These are phyloP conservation scores for Chrysolina americana DNA, from an alignment of 2,888 invertebrate species.

Conservation along the genomic window DNA sequence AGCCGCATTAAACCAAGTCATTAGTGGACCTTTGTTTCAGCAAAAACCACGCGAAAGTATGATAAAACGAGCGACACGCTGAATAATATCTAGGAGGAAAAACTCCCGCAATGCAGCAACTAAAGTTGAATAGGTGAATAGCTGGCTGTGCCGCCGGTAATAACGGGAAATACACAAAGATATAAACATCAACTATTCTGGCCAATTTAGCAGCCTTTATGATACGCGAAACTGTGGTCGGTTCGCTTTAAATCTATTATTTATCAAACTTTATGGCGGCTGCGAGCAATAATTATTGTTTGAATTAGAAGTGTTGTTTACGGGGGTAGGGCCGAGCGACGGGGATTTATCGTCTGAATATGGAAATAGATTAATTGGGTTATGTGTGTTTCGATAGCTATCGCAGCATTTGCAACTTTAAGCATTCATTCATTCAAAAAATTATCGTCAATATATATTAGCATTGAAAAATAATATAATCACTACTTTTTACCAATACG, in stretches of 20 bases:
- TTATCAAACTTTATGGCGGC: slow-evolving; percentile 50
- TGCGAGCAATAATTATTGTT: slow-evolving; percentile 53
- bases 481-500: too few species aligned
- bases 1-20: slow-evolving; percentile 31
- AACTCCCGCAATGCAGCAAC: slow-evolving; percentile 36
- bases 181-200: slow-evolving; percentile 45
- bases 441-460: too few species aligned
- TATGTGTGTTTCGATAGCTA: neutral
- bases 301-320: slow-evolving; percentile 53
- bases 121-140: slow-evolving; percentile 12
- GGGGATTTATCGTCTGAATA: slow-evolving; percentile 53
- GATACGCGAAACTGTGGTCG: slow-evolving; percentile 27
- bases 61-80: slow-evolving; percentile 34
- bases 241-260: slow-evolving; percentile 46
- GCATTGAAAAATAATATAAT: too few species aligned
- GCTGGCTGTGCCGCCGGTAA: slow-evolving; percentile 27
- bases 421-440: too few species aligned
- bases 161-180: slow-evolving; percentile 45
- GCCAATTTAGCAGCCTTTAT: slow-evolving; percentile 41
- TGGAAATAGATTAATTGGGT: slow-evolving; percentile 46
- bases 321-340: slow-evolving; percentile 32
- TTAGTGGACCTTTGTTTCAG: slow-evolving; percentile 37
- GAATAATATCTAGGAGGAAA: slow-evolving; percentile 43
- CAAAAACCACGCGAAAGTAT: slow-evolving; percentile 38
- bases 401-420: neutral